Base-by-base conservation (phyloP, 2,797 vertebrate species). In the Trachurus trachurus region DNA sequence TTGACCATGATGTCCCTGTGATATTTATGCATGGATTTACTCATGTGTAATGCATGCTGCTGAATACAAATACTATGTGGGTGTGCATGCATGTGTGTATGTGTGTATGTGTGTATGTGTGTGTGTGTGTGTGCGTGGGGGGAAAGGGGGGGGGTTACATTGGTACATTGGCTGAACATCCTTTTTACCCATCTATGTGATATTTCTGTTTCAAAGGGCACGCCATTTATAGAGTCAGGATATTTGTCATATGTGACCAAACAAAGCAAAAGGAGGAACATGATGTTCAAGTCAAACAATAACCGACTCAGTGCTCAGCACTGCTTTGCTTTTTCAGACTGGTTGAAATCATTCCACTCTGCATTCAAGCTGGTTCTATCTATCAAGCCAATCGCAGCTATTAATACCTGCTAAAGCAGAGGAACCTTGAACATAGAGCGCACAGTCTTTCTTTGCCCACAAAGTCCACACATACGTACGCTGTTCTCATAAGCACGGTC, bases 161-260 rank as follows among this genome's bases (percentile, higher is more conserved):
- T 37, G 34, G 62, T 12, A 81, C 67, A 80, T 77, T 57, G 47
- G 29, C 74, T 81, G 78, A 65, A 91, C 82, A 89, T 92, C 86
- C 83, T 82, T 91, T 82, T 84, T 67, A 79, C 69, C 47, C 15
- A 53, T 63, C 71, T 65, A 49, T 39, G 56, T 66, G 53, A 66
- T 39, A 69, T 83, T 40, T 83, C 22, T 52, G 3, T 44, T 77
- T 44, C 10, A 77, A 64, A 58, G 4, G 52, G 29, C 12, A 67
- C 2, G 4, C 15, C 50, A 4, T 49, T 34, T 39, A 63, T 37
- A 50, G 10, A 78, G 29, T 3, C 45, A 62, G 59, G 61, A 86
- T 85, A 74, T 47, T 21, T 29, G 34, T 45, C 15, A 22, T 21
- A 42, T 64, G 22, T 40, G 19, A 11, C 17, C 49, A 31, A 70